Percentiles rank a stretch among this genome's conserved stretches.
Conservation (phyloP, 2,888 invertebrate genomes). For the Eupithecia vulgata region DNA sequence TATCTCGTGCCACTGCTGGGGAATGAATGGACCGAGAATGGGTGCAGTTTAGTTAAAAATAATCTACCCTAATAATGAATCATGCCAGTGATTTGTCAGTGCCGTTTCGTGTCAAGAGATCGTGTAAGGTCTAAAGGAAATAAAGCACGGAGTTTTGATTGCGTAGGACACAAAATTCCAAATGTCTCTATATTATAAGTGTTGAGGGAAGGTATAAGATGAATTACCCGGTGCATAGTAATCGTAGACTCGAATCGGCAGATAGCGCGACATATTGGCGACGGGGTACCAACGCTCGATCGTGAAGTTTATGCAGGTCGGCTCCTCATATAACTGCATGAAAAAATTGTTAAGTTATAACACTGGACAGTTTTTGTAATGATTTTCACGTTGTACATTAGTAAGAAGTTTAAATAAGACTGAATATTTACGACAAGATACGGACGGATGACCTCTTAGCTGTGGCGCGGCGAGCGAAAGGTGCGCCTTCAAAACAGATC, state of each 20-base stretch:
- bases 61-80: neutral
- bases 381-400: neutral
- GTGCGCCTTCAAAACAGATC: too few species aligned
- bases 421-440: neutral
- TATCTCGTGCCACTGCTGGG: too few species aligned
- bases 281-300: constrained; percentile 98
- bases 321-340: constrained; percentile 89
- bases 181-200: neutral
- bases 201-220: too few species aligned
- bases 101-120: neutral
- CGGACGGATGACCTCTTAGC: too few species aligned
- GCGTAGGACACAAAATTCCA: neutral
- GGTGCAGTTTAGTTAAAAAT: neutral
- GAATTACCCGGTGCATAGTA: constrained; percentile 91
- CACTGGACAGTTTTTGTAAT: neutral
- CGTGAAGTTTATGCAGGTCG: constrained; percentile 95
- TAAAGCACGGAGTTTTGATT: neutral
- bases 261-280: constrained; percentile 97
- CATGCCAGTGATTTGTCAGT: neutral
- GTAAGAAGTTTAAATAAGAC: too few species aligned
- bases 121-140: neutral
- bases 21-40: too few species aligned
- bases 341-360: neutral
- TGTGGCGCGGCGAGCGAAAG: too few species aligned
- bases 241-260: constrained; percentile 95